Base-by-base conservation (phyloP, 2,797 vertebrate species). In the Siniperca undulata region DNA sequence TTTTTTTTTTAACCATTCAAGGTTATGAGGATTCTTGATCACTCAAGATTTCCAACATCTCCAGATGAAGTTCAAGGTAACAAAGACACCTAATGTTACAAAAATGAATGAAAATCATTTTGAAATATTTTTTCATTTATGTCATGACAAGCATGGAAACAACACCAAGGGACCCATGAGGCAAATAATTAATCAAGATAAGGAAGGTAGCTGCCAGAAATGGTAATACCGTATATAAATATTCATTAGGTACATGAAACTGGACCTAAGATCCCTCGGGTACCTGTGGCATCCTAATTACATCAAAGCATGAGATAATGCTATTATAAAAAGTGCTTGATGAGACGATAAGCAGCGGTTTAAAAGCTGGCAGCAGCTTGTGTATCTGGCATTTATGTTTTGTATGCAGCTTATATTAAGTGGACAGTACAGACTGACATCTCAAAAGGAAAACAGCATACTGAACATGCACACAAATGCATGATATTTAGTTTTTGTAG, bases 171-270 rank as follows among this genome's bases (percentile, higher is more conserved):
- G 79, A 71, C 46, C 36, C 74, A 27, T 19, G 27, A 88, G 56
- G 66, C 56, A 59, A 65, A 60, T 14, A 84, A 86, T 70, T 74
- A 84, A 79, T 89, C 84, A 87, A 60, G 68, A 85, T 10, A 5
- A 22, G 13, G 72, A 52, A 75, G 6, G 19, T 3, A 74, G 80
- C 74, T 87, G 83, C 81, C 80, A 83, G 84, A 84, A 78, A 78
- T 86, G 84, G 17, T 80, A 91, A 89, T 80, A 61, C 60, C 53
- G 50, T 59, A 30, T 74, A 88, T 89, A 75, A 88, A 93, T 90
- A 92, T 91, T 91, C 84, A 92, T 83, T 66, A 69, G 16, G 22
- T 58, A 46, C 77, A 86, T 73, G 84, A 69, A 84, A 77, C 80
- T 81, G 85, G 78, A 87, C 80, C 80, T 64, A 20, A 72, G 42